Base-by-base conservation (phyloP, 2,797 vertebrate species). In the Coendou prehensilis region DNA sequence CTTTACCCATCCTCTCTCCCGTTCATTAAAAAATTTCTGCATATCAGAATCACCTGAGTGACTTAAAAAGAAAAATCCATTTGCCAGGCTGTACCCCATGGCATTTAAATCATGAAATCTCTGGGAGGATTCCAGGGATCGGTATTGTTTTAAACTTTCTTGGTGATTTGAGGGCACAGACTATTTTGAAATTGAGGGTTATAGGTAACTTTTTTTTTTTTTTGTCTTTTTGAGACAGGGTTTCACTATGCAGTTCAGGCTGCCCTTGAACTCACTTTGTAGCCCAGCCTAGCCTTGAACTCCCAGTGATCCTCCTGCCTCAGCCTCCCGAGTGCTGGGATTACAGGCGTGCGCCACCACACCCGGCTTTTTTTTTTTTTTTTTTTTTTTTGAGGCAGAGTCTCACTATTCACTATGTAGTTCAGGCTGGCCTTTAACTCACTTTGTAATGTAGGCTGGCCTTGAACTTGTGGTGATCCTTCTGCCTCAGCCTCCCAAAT, bases 21-120 rank as follows among this genome's bases (percentile, higher is more conserved):
- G 22, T 85, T 83, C 45, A 82, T 76, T 89, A 45, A 93, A 63
- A 63, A 26, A 54, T 83, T 86, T 93, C 37, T 93, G n/a, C 17
- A 88, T 14, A 23, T 93, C 22, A 86, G 22, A 94, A 90, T 88
- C 67, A 78, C 73, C 47, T 41, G 41, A 30, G 80, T 14, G 54
- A 80, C 6, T 57, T 54, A 23, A 41, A 45, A 78, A 78, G 61
- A 80, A 86, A n/a, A 20, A 3, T 59, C 14, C 26, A 28, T 22
- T 56, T 45, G 33, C 50, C 28, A 86, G 37, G 10, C 47, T 78
- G 4, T 57, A 28, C 26, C 50, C 52, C 50, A 41, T 47, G 73
- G 26, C 3, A 45, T 47, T 91, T 54, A 80, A 91, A 47, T 80
- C 56, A 79, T 83, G 69, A 94, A 52, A 33, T 52, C 64, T 54